Percentiles rank a stretch among this genome's conserved stretches.
Evolutionary conservation across 64 coral and sea anemone genomes (phyloP).

Genomic region (Acropora tenuis): DNA sequence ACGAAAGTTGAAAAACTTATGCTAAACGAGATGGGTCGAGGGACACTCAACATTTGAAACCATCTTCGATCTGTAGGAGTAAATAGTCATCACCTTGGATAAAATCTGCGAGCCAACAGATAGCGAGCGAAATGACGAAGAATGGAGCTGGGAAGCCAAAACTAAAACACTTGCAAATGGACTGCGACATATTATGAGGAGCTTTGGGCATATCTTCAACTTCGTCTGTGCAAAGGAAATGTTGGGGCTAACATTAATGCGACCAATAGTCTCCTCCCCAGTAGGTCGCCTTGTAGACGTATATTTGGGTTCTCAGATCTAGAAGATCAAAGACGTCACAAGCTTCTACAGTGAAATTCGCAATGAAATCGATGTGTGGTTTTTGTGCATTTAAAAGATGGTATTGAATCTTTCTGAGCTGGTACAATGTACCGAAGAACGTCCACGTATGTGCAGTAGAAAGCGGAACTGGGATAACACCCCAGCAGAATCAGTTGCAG

Average conservation of each 20-base stretch:
- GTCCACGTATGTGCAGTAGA: slow-evolving; percentile 16
- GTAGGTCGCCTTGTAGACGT: slow-evolving; percentile 86
- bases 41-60: slow-evolving; percentile 85
- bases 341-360: slow-evolving; percentile 90
- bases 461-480: slow-evolving; percentile 57
- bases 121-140: slow-evolving; percentile 89
- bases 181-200: slow-evolving; percentile 88
- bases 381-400: slow-evolving; percentile 82
- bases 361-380: slow-evolving; percentile 89
- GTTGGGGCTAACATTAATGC: slow-evolving; percentile 68
- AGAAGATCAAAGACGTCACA: slow-evolving; percentile 93
- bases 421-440: no score
- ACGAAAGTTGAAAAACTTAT: slow-evolving; percentile 92
- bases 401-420: slow-evolving; percentile 47
- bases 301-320: slow-evolving; percentile 73
- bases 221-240: slow-evolving; percentile 91
- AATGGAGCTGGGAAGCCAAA: slow-evolving; percentile 92
- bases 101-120: slow-evolving; percentile 91
- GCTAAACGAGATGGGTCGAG: slow-evolving; percentile 91
- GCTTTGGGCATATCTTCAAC: slow-evolving; percentile 93
- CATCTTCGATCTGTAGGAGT: slow-evolving; percentile 85
- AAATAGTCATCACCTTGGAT: slow-evolving; percentile 90
- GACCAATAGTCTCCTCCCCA: slow-evolving; percentile 87
- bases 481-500: slow-evolving; percentile 69
- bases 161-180: slow-evolving; percentile 91